A percentile compares a stretch with the other conserved stretches of the same genome.
phyloP scores from a whole-genome alignment of 2,888 invertebrate genomes.

The Congeria kusceri region DNA sequence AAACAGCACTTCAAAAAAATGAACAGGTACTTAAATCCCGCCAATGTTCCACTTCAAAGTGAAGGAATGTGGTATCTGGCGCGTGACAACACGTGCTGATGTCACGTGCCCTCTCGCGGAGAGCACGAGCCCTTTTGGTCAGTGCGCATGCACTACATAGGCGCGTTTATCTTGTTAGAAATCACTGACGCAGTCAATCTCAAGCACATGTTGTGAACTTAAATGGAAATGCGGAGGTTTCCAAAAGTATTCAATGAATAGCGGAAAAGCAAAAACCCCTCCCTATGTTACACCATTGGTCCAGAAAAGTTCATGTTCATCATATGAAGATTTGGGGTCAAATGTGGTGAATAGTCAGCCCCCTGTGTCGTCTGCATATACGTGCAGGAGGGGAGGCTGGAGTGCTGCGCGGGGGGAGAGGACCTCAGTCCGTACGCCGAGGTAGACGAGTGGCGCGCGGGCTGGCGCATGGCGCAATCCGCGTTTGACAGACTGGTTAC shows the following conservation, averaged over 20 bases:
- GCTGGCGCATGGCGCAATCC: slow-evolving; percentile 75
- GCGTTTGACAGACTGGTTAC: slow-evolving; percentile 62
- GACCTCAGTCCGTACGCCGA: slow-evolving; percentile 74
- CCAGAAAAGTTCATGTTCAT: slow-evolving; percentile 84
- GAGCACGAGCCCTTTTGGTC: too few relatives aligned
- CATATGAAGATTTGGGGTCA: slow-evolving; percentile 80
- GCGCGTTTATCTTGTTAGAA: too few relatives aligned
- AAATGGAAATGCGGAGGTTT: background rate
- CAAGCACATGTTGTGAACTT: background rate
- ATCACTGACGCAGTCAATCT: too few relatives aligned
- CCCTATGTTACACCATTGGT: slow-evolving; percentile 75
- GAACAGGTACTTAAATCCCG: background rate
- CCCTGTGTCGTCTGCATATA: slow-evolving; percentile 82
- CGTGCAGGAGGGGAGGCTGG: slow-evolving; percentile 80
- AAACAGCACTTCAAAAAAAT: slow-evolving; percentile 4
- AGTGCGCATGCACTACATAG: too few relatives aligned
- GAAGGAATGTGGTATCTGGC: too few relatives aligned
- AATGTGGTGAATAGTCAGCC: slow-evolving; percentile 72
- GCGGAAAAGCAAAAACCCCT: slow-evolving; percentile 14
- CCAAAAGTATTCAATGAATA: background rate
- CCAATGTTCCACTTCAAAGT: too few relatives aligned
- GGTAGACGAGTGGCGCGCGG: slow-evolving; percentile 62
- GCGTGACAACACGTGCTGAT: too few relatives aligned
- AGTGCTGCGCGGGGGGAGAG: slow-evolving; percentile 71
- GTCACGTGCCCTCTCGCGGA: too few relatives aligned